Evolutionary conservation across 2,797 vertebrate species (phyloP).

Genomic region (Mallotus villosus): DNA sequence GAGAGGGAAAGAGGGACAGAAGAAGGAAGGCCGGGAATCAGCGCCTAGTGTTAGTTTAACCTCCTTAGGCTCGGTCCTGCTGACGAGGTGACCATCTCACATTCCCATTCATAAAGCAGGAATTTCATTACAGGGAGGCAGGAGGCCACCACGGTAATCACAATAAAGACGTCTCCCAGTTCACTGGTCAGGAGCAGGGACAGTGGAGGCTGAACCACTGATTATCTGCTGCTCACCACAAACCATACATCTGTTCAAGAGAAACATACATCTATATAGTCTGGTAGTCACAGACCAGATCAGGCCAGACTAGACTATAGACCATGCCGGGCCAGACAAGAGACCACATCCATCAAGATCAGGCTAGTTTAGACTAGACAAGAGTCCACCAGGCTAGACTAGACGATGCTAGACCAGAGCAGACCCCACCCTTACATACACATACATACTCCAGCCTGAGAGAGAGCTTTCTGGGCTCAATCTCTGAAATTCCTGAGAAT

Average conservation of each 20-base stretch:
- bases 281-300: background rate
- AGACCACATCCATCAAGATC: background rate
- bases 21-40: constrained; percentile 3
- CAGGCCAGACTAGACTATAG: background rate
- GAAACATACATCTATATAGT: constrained; percentile 3
- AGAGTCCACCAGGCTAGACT: background rate
- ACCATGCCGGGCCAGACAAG: background rate
- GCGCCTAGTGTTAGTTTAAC: constrained; percentile 26
- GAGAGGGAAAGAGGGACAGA: too few species aligned
- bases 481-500: constrained; percentile 29
- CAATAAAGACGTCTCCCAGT: constrained; percentile 23
- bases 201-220: background rate
- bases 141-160: constrained; percentile 17
- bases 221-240: constrained; percentile 5
- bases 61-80: constrained; percentile 22
- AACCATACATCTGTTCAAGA: constrained; percentile 12
- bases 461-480: constrained; percentile 22
- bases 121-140: constrained; percentile 27
- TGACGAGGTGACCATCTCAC: constrained; percentile 32
- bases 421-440: background rate
- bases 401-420: background rate
- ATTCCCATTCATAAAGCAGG: constrained; percentile 38
- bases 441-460: constrained; percentile 5
- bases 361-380: background rate
- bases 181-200: constrained; percentile 11